Evolutionary conservation across 2,113 vertebrate genomes (phyloP).

Genomic region (Alosa alosa): DNA sequence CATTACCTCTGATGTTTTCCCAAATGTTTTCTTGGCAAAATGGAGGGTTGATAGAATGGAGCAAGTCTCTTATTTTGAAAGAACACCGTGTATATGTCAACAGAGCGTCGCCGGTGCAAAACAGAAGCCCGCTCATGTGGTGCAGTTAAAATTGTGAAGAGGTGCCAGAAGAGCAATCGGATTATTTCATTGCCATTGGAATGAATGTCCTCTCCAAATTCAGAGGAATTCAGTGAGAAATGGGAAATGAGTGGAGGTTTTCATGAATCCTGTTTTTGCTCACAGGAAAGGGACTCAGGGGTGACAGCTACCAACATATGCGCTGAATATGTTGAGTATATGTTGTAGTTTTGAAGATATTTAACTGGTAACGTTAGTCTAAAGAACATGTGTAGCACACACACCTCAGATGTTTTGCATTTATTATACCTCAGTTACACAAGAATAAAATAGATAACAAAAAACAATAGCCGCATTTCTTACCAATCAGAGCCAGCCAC

Average conservation of each 20-base stretch:
- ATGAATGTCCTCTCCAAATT: neutral
- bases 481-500: neutral
- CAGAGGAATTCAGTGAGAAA: neutral
- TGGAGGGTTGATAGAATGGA: conserved; percentile 8
- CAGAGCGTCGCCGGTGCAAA: neutral
- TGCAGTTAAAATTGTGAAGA: neutral
- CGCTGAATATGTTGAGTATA: no score
- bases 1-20: neutral
- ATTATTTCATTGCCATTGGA: neutral
- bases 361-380: neutral
- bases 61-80: conserved; percentile 5
- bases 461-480: neutral
- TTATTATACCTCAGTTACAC: neutral
- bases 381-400: neutral
- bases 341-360: no score
- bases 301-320: no score
- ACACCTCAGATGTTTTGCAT: neutral
- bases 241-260: neutral
- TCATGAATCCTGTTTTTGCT: neutral
- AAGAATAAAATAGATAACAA: neutral
- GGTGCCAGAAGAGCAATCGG: neutral
- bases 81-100: conserved; percentile 24
- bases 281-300: no score
- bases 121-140: neutral
- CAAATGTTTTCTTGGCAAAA: neutral